These are phyloP conservation scores for Triplophysa tibetana DNA, from an alignment of 2,113 vertebrate genomes.

Conservation along the genomic window DNA sequence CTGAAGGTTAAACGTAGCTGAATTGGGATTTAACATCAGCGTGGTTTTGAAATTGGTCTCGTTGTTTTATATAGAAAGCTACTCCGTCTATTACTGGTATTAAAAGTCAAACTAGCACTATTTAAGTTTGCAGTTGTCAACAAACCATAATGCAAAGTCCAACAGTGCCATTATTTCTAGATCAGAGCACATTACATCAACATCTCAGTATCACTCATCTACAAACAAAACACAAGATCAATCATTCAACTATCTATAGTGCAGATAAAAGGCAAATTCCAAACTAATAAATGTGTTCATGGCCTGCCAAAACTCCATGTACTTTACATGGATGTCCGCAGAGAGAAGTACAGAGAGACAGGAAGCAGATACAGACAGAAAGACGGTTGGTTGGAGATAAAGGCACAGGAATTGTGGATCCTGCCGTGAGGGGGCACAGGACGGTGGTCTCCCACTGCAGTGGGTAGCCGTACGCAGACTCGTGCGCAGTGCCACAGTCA, in stretches of 20 bases:
- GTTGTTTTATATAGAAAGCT: no score
- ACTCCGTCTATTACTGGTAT: no score
- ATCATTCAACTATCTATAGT: constrained; percentile 14
- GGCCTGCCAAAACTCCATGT: constrained; percentile 12
- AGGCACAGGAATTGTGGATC: constrained; percentile 45
- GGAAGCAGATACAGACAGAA: constrained; percentile 32
- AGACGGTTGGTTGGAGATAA: constrained; percentile 20
- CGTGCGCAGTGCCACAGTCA: constrained; percentile 43
- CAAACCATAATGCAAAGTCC: no score
- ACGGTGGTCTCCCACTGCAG: constrained; percentile 17
- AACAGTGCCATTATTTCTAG: constrained; percentile 14
- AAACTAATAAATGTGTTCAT: constrained; percentile 70
- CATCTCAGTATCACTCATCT: constrained; percentile 3
- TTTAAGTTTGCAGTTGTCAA: no score
- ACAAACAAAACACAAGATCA: constrained; percentile 30
- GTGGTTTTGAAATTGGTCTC: no score
- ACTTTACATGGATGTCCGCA: constrained; percentile 48
- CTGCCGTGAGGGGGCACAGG: constrained; percentile 14
- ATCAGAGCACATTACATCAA: constrained; percentile 13
- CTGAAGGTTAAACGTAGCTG: no score
- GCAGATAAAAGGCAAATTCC: constrained; percentile 22
- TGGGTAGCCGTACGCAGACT: constrained; percentile 33
- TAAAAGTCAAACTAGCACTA: no score
- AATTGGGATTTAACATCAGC: no score
- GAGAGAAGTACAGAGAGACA: constrained; percentile 34